Conservation (phyloP, 2,888 invertebrate species). For the Stenolophus ochropezus region DNA sequence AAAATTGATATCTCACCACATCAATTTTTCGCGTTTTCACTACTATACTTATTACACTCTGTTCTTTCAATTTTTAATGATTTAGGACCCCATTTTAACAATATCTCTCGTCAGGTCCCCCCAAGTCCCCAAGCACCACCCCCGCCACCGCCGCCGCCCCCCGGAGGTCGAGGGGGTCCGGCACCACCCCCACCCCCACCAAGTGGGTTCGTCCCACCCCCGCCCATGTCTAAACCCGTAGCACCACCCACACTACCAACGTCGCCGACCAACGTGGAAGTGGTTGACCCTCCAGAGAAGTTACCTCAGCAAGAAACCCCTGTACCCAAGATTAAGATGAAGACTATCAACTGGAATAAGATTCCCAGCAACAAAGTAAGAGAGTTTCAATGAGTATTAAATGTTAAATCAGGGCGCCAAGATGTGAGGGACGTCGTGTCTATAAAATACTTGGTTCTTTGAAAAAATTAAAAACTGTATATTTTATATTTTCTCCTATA, state of each 20-base stretch:
- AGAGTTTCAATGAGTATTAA: too few species aligned
- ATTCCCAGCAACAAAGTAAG: constrained; percentile 90
- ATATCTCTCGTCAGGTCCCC: neutral
- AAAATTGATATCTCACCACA: too few species aligned
- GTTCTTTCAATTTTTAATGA: too few species aligned
- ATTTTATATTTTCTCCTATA: too few species aligned
- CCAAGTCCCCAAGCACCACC: constrained; percentile 71
- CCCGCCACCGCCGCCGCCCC: constrained; percentile 73
- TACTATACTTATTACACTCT: too few species aligned
- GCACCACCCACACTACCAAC: constrained; percentile 70
- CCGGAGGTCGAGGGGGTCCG: constrained; percentile 62
- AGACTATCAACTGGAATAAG: constrained; percentile 98
- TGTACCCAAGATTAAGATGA: constrained; percentile 96
- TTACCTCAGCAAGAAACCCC: constrained; percentile 95
- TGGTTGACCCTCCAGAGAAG: constrained; percentile 73
- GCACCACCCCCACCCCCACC: constrained; percentile 68
- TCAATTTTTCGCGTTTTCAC: too few species aligned
- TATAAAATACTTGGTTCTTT: too few species aligned
- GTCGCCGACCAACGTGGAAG: constrained; percentile 64
- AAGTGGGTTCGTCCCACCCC: constrained; percentile 70
- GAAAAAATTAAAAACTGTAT: too few species aligned
- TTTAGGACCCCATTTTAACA: too few species aligned
- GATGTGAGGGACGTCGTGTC: too few species aligned
- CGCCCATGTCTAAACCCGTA: constrained; percentile 72
- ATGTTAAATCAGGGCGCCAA: too few species aligned